Percentiles rank a stretch among this genome's conserved stretches.
Conservation (phyloP, 1,140 invertebrate species). For the Nixonia krombeini region DNA sequence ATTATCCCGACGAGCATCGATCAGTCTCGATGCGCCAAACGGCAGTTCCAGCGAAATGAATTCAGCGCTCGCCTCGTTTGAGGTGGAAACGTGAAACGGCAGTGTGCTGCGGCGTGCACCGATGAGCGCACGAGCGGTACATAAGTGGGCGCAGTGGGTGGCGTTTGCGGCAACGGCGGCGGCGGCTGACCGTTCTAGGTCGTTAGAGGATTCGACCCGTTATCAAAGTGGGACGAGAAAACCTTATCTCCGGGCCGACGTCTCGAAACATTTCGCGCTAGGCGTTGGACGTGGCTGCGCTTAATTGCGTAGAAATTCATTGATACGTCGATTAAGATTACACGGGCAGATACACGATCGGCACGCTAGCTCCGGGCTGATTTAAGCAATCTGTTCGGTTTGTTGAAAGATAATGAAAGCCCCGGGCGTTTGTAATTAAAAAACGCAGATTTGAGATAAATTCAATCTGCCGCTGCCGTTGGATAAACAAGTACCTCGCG, state of each 20-base stretch:
- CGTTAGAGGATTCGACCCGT: conserved; percentile 38
- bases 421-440: conserved; percentile 37
- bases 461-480: conserved; percentile 31
- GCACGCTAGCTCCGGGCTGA: conserved; percentile 35
- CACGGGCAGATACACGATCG: conserved; percentile 41
- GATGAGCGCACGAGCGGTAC: too few species aligned
- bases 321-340: conserved; percentile 48
- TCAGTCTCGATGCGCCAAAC: conserved; percentile 53
- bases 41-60: too few species aligned
- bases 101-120: conserved; percentile 8
- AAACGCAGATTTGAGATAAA: conserved; percentile 39
- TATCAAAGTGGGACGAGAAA: conserved; percentile 48
- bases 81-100: too few species aligned
- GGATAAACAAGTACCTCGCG: conserved; percentile 34
- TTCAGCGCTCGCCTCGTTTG: too few species aligned
- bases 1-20: conserved; percentile 58
- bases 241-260: conserved; percentile 29
- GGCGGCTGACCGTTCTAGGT: conserved; percentile 29
- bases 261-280: conserved; percentile 38
- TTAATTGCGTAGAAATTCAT: conserved; percentile 47
- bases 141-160: conserved; percentile 24
- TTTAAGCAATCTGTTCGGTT: conserved; percentile 43
- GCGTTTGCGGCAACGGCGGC: conserved; percentile 5
- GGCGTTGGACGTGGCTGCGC: conserved; percentile 25
- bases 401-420: conserved; percentile 46